These are phyloP conservation scores for Pachyseris speciosa DNA, from an alignment of 64 coral and sea anemone species.

Conservation along the genomic window DNA sequence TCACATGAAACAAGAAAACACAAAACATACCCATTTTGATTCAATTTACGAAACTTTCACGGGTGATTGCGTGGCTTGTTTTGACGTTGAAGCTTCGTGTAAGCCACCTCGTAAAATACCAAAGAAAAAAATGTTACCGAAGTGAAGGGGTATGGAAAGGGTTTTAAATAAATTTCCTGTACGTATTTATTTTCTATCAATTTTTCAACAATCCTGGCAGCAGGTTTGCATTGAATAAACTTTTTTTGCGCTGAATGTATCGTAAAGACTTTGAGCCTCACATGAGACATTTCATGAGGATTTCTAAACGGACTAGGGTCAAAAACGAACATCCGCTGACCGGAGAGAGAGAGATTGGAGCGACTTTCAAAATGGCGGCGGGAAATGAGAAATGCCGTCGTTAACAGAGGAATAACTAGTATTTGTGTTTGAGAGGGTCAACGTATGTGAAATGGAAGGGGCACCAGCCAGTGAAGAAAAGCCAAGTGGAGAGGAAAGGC, in stretches of 20 bases:
- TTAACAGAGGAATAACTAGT: background rate
- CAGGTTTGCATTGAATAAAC: too few relatives aligned
- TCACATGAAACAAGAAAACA: background rate
- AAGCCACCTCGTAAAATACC: background rate
- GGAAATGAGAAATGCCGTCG: background rate
- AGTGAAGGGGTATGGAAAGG: background rate
- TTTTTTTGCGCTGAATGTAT: too few relatives aligned
- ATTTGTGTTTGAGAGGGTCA: background rate
- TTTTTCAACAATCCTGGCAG: too few relatives aligned
- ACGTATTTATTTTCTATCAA: too few relatives aligned
- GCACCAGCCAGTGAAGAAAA: constrained; percentile 23
- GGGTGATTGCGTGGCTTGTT: constrained; percentile 36
- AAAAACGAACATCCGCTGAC: background rate
- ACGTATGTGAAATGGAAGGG: constrained; percentile 12
- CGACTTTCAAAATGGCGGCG: constrained; percentile 42
- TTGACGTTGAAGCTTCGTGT: background rate
- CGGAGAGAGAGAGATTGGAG: background rate
- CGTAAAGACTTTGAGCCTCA: too few relatives aligned
- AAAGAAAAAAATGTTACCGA: background rate
- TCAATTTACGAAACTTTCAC: background rate
- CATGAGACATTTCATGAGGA: background rate
- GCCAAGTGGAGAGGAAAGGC: background rate
- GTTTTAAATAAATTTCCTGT: too few relatives aligned
- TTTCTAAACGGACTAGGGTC: background rate
- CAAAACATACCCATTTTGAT: constrained; percentile 26